phyloP scores from a whole-genome alignment of 2,888 invertebrate species.

The Nemapogon koenigi region DNA sequence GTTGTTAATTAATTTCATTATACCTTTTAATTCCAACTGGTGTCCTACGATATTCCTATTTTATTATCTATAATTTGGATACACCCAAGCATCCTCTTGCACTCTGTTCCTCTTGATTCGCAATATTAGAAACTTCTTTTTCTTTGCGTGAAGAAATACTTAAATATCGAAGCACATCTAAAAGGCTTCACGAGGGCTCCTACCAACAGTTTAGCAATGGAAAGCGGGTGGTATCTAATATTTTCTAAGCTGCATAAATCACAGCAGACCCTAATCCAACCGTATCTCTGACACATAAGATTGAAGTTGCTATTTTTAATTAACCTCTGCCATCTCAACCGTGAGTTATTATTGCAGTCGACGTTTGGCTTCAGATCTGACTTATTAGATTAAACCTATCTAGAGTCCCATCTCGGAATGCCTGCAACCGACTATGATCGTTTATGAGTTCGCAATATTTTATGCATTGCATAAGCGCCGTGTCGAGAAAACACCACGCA shows the following conservation, averaged over 20 bases:
- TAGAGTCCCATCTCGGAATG: constrained; percentile 41
- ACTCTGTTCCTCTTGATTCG: too few species aligned
- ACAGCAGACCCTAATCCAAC: constrained; percentile 32
- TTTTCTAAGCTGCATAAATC: constrained; percentile 8
- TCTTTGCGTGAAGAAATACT: too few species aligned
- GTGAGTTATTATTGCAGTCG: constrained; percentile 54
- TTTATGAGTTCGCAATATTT: constrained; percentile 57
- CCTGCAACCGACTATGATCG: constrained; percentile 29
- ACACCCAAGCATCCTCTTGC: too few species aligned
- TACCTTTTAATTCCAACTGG: too few species aligned
- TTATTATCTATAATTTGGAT: too few species aligned
- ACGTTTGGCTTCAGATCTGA: constrained; percentile 56
- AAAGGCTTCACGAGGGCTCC: too few species aligned
- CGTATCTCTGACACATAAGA: constrained; percentile 46
- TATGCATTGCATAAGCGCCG: constrained; percentile 47
- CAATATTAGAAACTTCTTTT: too few species aligned
- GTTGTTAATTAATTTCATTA: too few species aligned
- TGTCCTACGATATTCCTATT: too few species aligned
- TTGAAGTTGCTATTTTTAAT: constrained; percentile 63
- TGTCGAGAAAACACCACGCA: constrained; percentile 28
- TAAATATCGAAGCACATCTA: too few species aligned
- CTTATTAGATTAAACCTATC: constrained; percentile 63
- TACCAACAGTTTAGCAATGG: too few species aligned
- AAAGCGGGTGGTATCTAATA: constrained; percentile 3
- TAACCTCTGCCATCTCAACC: constrained; percentile 58